Base-by-base conservation (phyloP, 1,140 invertebrate genomes). In the Pomacea maculata region DNA sequence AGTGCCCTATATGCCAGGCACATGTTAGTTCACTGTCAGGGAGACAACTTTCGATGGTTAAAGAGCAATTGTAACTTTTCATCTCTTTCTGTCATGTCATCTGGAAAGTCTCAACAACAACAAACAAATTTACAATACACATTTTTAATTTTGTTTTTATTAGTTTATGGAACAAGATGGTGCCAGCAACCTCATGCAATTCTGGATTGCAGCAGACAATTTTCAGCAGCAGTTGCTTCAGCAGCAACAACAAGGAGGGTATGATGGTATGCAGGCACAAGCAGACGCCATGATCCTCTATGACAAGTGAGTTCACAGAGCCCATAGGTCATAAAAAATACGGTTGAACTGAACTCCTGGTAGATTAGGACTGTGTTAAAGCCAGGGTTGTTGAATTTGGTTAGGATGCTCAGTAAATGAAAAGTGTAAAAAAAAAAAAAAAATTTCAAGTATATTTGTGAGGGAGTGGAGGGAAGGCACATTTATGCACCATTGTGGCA, bases 231-330 rank as follows among this genome's bases (percentile, higher is more conserved):
- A 97, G 90, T 91, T 96, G 76, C 84, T 92, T 19, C 92, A 93
- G 81, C 57, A 61, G 8, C 57, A 61, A 17, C 93, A 93, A 68
- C 86, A 80, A 14, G 84, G 80, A 9, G 12, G 63, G 21, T 90
- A 90, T 71, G 93, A 95, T 90, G 90, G 93, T 54, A 90, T 93
- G 65, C 94, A 94, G 92, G 95, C 94, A 68, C 96, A 97, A 92
- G 93, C 93, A 80, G 97, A 98, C 94, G 97, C 97, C 80, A 95
- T 98, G 92, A 94, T 97, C 83, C 93, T 98, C 72, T 98, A 98
- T 92, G 96, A 98, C 85, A 97, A 97, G 94, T 95, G 91, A 92
- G 91, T 91, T 54, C 57, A 57, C 2, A 17, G 21, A 19, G 67
- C 21, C 67, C 21, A 8, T 68, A 25, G 25, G 25, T 25, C n/a